These are phyloP conservation scores for Danaus melanippus DNA, from an alignment of 1,140 invertebrate species.

Conservation along the genomic window DNA sequence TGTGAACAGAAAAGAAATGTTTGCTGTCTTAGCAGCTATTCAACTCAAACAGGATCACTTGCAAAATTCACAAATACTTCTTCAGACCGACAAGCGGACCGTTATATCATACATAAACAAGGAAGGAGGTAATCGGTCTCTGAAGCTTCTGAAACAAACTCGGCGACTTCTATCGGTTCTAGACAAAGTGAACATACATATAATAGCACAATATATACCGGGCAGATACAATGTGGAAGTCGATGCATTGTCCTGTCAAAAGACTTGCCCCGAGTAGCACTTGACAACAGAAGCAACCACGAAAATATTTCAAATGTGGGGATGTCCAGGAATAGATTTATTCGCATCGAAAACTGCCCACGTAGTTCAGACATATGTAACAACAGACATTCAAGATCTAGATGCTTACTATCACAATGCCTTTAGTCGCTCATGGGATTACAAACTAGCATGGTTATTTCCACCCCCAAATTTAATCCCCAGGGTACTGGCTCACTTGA, in stretches of 20 bases:
- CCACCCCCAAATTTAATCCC: slow-evolving; percentile 34
- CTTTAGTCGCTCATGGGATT: slow-evolving; percentile 27
- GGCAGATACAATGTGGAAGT: too few species aligned
- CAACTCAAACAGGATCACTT: slow-evolving; percentile 22
- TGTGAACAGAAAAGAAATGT: too few species aligned
- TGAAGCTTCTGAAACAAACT: slow-evolving; percentile 32
- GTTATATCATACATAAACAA: too few species aligned
- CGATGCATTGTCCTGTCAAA: too few species aligned
- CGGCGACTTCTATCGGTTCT: slow-evolving; percentile 28
- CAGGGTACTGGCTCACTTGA: too few species aligned
- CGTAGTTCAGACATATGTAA: slow-evolving; percentile 37
- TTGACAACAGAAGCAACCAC: too few species aligned
- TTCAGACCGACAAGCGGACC: slow-evolving; percentile 52
- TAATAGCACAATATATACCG: too few species aligned
- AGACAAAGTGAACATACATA: slow-evolving; percentile 24
- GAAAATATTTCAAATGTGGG: too few species aligned
- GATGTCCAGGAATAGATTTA: too few species aligned
- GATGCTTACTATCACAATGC: slow-evolving; percentile 31
- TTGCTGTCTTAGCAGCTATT: too few species aligned
- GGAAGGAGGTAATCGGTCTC: slow-evolving; percentile 37
- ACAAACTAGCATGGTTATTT: slow-evolving; percentile 47
- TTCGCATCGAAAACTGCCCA: too few species aligned
- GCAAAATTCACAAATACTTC: slow-evolving; percentile 19
- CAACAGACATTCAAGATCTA: slow-evolving; percentile 25
- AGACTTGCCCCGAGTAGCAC: too few species aligned